Evolutionary conservation across 2,113 vertebrate genomes (phyloP).

Genomic region (Ailurus styani): DNA sequence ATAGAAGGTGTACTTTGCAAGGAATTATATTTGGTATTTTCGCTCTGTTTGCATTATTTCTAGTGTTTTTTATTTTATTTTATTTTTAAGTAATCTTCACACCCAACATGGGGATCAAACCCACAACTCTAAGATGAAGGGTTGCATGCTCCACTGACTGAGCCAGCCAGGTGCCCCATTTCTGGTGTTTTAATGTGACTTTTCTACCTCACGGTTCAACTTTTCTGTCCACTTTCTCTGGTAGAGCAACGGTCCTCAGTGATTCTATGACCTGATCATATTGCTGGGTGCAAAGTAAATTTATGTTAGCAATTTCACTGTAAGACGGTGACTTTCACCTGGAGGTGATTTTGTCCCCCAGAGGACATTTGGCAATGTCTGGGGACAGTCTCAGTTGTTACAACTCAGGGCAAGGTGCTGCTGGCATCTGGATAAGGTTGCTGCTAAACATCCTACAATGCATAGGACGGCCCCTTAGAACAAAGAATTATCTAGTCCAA

Average conservation of each 20-base stretch:
- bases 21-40: not conserved
- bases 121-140: not conserved
- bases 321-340: not conserved
- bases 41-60: constrained; percentile 13
- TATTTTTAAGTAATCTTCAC: not conserved
- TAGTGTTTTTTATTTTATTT: not conserved
- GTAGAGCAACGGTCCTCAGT: not conserved
- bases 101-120: not conserved
- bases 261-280: not conserved
- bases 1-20: not conserved
- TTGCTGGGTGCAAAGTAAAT: not conserved
- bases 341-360: not conserved
- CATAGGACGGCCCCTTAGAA: not conserved
- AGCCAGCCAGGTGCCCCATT: not conserved
- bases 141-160: not conserved
- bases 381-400: not conserved
- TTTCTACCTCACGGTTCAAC: constrained; percentile 22
- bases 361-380: not conserved
- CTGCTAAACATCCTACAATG: not conserved
- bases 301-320: not conserved
- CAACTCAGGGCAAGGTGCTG: not conserved
- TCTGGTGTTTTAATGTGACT: not conserved
- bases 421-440: not conserved
- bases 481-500: not conserved
- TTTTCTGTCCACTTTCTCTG: constrained; percentile 19